phyloP scores from a whole-genome alignment of 2,113 vertebrate species.

The Brachionichthys hirsutus region DNA sequence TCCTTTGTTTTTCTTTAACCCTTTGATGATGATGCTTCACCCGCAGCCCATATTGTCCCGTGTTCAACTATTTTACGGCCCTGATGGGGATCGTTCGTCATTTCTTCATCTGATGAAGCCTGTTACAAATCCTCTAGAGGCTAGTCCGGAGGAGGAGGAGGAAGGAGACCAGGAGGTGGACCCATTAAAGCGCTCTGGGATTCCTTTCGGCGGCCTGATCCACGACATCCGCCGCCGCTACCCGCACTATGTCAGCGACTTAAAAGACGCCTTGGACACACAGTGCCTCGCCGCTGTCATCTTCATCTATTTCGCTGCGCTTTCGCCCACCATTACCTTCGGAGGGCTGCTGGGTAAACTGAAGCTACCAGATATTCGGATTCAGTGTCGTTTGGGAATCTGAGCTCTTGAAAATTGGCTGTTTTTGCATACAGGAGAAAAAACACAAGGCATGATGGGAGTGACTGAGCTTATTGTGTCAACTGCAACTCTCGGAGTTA shows the following conservation, averaged over 20 bases:
- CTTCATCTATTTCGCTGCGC: slow-evolving; percentile 98
- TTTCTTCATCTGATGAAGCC: not conserved
- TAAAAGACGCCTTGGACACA: slow-evolving; percentile 89
- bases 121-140: slow-evolving; percentile 59
- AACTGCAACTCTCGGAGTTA: slow-evolving; percentile 89
- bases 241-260: slow-evolving; percentile 90
- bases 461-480: slow-evolving; percentile 97
- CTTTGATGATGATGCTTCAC: not conserved
- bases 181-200: slow-evolving; percentile 88
- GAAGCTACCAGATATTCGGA: too few species aligned
- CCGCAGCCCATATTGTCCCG: too few species aligned
- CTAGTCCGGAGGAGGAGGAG: slow-evolving; percentile 82
- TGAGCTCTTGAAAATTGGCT: not conserved
- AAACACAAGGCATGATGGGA: slow-evolving; percentile 96
- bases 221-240: slow-evolving; percentile 93
- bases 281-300: slow-evolving; percentile 94
- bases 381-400: not conserved
- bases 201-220: slow-evolving; percentile 92
- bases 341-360: slow-evolving; percentile 93
- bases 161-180: slow-evolving; percentile 86
- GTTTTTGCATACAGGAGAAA: slow-evolving; percentile 82
- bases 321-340: slow-evolving; percentile 97
- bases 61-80: not conserved
- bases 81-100: not conserved
- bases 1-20: too few species aligned